phyloP scores from a whole-genome alignment of 2,888 invertebrate genomes.

The Callyntrura guangdongensis region DNA sequence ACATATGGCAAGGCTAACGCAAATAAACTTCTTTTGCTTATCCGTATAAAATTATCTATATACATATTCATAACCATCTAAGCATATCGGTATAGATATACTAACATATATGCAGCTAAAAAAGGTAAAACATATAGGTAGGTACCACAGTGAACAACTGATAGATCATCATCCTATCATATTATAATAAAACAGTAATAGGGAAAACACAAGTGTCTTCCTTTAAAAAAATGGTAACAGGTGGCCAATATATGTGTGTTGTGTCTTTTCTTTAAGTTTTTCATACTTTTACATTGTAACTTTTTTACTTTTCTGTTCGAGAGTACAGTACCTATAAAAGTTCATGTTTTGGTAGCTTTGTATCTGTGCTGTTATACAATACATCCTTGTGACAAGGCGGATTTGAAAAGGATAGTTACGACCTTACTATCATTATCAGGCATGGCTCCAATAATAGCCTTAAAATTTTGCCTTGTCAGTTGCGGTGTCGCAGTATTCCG shows the following conservation, averaged over 20 bases:
- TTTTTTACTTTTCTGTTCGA: not conserved
- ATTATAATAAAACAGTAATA: not conserved
- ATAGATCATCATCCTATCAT: not conserved
- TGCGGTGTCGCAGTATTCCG: too few species aligned
- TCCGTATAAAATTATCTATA: conserved; percentile 13
- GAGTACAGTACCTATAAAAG: too few species aligned
- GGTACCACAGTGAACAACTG: too few species aligned
- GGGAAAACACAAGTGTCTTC: conserved; percentile 60
- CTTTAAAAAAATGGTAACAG: conserved; percentile 57
- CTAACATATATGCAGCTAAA: too few species aligned
- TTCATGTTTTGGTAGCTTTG: too few species aligned
- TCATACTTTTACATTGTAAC: not conserved
- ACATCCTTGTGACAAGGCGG: not conserved
- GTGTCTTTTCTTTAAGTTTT: not conserved
- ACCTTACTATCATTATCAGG: not conserved
- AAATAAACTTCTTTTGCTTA: conserved; percentile 5
- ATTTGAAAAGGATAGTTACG: too few species aligned
- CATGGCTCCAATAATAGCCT: too few species aligned
- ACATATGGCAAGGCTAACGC: conserved; percentile 72
- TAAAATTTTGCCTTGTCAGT: too few species aligned
- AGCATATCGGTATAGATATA: not conserved
- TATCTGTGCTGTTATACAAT: not conserved
- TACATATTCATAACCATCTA: conserved; percentile 28
- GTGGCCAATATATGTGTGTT: conserved; percentile 67
- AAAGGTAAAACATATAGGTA: not conserved